A percentile compares a stretch with the other conserved stretches of the same genome.
These are phyloP conservation scores for Polyodon spathula DNA, from an alignment of 2,113 vertebrate species.

Conservation along the genomic window DNA sequence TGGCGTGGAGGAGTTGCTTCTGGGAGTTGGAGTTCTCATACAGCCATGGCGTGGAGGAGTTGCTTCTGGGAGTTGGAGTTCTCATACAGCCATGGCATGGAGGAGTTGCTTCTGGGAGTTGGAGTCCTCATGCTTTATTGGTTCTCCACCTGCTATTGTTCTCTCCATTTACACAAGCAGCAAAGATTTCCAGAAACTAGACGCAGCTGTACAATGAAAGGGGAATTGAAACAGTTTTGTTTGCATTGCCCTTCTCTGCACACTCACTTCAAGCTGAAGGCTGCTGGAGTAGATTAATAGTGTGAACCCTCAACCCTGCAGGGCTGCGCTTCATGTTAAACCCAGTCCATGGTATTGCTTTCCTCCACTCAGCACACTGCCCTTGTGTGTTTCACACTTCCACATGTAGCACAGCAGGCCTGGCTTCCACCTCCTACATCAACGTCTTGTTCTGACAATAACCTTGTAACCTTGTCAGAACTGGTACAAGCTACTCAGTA, in stretches of 20 bases:
- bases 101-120: no score
- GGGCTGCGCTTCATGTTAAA: no score
- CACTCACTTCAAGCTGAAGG: neutral
- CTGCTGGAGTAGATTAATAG: conserved; percentile 1
- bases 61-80: no score
- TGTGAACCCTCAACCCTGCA: conserved; percentile 13
- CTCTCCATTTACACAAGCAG: no score
- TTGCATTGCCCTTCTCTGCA: neutral
- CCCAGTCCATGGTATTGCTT: conserved; percentile 25
- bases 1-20: no score
- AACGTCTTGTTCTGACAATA: conserved; percentile 21
- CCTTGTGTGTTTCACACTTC: conserved; percentile 26
- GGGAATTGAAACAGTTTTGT: neutral
- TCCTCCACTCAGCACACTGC: conserved; percentile 24
- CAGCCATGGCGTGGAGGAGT: no score
- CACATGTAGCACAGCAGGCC: conserved; percentile 37
- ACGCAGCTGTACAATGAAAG: no score
- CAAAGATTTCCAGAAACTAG: no score
- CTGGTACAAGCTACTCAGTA: neutral
- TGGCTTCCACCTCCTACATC: conserved; percentile 25
- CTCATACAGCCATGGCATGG: no score
- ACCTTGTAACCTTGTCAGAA: conserved; percentile 34
- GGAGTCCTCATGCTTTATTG: no score
- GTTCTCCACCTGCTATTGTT: no score
- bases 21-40: no score